Conservation (phyloP, 2,113 vertebrate species). For the Caracal caracal region DNA sequence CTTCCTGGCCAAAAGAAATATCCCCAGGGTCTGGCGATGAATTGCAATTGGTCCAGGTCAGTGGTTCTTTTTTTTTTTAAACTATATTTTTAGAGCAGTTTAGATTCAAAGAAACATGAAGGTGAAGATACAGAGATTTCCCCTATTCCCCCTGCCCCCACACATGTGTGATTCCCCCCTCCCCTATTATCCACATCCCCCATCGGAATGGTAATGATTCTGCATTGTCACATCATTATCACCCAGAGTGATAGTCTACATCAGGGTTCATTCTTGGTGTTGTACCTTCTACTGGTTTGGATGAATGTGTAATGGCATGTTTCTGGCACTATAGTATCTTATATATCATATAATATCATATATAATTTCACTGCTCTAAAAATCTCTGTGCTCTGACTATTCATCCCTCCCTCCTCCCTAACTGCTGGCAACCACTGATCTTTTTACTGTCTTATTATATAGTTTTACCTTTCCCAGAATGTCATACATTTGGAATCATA, state of each 20-base stretch:
- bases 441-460: not conserved
- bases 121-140: not conserved
- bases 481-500: not conserved
- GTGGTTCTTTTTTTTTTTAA: not conserved
- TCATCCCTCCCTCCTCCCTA: not conserved
- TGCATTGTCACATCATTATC: rapidly evolving
- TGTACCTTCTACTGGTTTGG: not conserved
- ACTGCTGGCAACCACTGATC: not conserved
- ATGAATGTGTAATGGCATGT: not conserved
- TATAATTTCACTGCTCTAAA: not conserved
- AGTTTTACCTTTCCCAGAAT: not conserved
- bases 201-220: not conserved
- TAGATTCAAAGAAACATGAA: not conserved
- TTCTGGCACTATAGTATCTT: not conserved
- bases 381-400: not conserved
- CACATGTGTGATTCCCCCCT: not conserved
- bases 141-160: not conserved
- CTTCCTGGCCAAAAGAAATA: slow-evolving; percentile 8
- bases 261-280: not conserved
- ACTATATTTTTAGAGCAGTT: not conserved
- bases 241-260: not conserved
- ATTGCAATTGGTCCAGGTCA: not conserved
- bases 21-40: not conserved
- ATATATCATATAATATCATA: not conserved
- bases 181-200: not conserved